Conservation (phyloP, 2,113 vertebrate genomes). For the Tragelaphus strepsiceros region DNA sequence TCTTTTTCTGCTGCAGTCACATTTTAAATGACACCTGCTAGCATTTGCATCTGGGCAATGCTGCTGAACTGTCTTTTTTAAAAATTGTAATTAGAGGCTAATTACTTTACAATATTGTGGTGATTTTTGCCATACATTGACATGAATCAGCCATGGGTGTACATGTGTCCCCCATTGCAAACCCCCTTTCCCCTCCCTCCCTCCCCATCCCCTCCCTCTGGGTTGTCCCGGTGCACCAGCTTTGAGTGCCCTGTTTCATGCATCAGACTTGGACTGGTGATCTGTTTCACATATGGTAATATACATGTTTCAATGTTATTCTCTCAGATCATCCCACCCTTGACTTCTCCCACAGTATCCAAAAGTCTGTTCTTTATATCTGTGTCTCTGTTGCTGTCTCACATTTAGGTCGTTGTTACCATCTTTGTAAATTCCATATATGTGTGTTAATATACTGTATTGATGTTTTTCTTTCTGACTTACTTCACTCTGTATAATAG, state of each 20-base stretch:
- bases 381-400: background rate
- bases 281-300: background rate
- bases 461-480: background rate
- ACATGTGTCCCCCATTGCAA: background rate
- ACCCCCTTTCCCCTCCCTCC: background rate
- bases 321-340: background rate
- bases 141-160: background rate
- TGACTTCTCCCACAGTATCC: background rate
- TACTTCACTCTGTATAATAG: background rate
- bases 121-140: background rate
- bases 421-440: background rate
- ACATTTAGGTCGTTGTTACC: background rate
- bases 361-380: background rate
- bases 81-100: background rate
- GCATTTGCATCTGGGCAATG: background rate
- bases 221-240: background rate
- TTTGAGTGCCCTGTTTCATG: background rate
- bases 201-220: background rate
- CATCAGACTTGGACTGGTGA: background rate
- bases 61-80: background rate
- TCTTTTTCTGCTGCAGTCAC: background rate
- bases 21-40: background rate
- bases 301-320: background rate
- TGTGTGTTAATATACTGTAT: background rate
- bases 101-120: background rate